Conservation (phyloP, 2,797 vertebrate species). For the Serranus cabrilla region DNA sequence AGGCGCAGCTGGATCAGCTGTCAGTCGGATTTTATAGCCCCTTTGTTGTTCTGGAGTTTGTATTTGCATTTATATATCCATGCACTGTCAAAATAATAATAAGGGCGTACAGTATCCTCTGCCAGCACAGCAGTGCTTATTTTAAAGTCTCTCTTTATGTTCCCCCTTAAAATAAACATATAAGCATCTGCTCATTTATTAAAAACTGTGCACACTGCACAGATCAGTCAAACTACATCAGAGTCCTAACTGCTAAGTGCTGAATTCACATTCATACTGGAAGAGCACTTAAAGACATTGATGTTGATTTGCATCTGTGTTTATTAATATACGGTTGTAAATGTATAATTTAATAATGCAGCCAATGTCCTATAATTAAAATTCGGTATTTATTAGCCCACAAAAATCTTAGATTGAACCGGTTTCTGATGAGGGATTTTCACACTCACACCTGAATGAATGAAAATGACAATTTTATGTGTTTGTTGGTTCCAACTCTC, state of each 20-base stretch:
- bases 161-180: background rate
- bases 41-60: background rate
- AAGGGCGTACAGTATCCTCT: background rate
- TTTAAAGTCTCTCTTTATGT: background rate
- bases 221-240: background rate
- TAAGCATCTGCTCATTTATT: conserved; percentile 7
- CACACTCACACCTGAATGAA: background rate
- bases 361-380: background rate
- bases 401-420: background rate
- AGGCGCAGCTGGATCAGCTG: background rate
- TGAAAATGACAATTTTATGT: background rate
- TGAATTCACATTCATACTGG: background rate
- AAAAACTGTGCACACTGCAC: background rate
- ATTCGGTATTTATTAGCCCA: background rate
- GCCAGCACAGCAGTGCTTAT: background rate
- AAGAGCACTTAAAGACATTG: too few species aligned
- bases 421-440: background rate
- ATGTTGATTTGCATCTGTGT: background rate
- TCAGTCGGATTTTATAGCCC: conserved; percentile 2
- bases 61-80: conserved; percentile 1
- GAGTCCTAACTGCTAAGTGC: background rate
- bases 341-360: background rate
- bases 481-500: background rate
- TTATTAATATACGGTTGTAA: background rate
- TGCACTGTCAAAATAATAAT: conserved; percentile 3